phyloP scores from a whole-genome alignment of 2,888 invertebrate species.

The Germaria angustata region DNA sequence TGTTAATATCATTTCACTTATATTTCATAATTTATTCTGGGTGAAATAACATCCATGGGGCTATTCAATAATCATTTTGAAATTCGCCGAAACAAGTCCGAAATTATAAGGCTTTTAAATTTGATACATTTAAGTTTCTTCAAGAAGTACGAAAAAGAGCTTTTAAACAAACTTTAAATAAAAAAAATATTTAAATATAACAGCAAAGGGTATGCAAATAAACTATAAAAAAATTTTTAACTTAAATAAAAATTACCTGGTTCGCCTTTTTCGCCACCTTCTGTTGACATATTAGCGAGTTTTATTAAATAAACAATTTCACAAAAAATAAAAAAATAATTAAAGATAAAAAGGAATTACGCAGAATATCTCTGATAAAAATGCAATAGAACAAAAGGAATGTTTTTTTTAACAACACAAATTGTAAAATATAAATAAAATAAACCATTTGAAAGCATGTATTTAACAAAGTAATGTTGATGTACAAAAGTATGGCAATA shows the following conservation, averaged over 20 bases:
- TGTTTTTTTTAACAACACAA: slow-evolving; percentile 27
- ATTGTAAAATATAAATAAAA: no score
- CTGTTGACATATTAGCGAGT: slow-evolving; percentile 67
- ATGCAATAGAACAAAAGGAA: slow-evolving; percentile 45
- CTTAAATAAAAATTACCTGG: slow-evolving; percentile 69
- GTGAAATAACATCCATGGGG: no score
- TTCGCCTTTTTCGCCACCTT: slow-evolving; percentile 72
- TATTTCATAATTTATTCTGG: no score
- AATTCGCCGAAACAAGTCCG: slow-evolving; percentile 21
- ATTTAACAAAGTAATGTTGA: no score
- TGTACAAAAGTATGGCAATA: slow-evolving; percentile 5
- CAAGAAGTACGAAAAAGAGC: slow-evolving; percentile 14
- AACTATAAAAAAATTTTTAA: slow-evolving; percentile 46
- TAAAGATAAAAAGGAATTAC: slow-evolving; percentile 58
- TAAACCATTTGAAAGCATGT: no score
- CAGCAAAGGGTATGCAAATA: slow-evolving; percentile 21
- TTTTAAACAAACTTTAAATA: slow-evolving; percentile 24
- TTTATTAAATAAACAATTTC: slow-evolving; percentile 66
- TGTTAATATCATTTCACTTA: no score
- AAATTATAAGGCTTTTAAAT: slow-evolving; percentile 24
- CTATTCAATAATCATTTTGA: no score
- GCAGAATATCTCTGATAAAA: slow-evolving; percentile 30
- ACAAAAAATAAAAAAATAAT: slow-evolving; percentile 61
- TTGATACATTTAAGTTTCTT: neutral
- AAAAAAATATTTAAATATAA: neutral